phyloP scores from a whole-genome alignment of 2,113 vertebrate genomes.

The Catharus fuscescens region DNA sequence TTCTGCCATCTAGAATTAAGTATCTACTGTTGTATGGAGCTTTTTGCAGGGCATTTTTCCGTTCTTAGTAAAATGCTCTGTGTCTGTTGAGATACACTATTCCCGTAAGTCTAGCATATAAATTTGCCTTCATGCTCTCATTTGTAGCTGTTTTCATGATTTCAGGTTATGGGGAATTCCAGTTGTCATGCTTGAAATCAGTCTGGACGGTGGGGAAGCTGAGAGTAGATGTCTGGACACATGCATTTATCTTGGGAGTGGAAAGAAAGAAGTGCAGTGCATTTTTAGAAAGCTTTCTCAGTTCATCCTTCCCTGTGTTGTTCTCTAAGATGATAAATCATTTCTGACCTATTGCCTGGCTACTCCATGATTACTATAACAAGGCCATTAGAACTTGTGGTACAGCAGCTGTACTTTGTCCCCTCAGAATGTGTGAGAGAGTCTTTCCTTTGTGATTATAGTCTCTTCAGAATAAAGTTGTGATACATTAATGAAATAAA shows the following conservation, averaged over 20 bases:
- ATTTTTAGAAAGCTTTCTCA: background rate
- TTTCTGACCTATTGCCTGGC: background rate
- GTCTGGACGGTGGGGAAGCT: background rate
- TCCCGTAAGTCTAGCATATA: background rate
- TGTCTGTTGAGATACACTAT: background rate
- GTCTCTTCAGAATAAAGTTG: background rate
- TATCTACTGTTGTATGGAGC: background rate
- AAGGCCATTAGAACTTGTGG: background rate
- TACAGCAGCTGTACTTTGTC: background rate
- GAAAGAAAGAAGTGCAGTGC: background rate
- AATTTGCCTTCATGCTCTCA: background rate
- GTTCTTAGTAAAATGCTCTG: background rate
- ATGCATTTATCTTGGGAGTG: background rate
- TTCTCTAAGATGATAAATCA: background rate
- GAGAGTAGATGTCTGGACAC: background rate
- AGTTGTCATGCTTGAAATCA: background rate
- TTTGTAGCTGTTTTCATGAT: conserved; percentile 13
- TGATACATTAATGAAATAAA: background rate
- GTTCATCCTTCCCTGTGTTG: background rate
- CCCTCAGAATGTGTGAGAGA: background rate
- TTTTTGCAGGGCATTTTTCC: background rate
- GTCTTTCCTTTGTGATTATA: background rate
- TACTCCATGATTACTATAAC: background rate
- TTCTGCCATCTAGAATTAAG: background rate
- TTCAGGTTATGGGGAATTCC: background rate